Percentiles rank a stretch among this genome's conserved stretches.
phyloP scores from a whole-genome alignment of 2,888 invertebrate genomes.

The Hypolimnas misippus region DNA sequence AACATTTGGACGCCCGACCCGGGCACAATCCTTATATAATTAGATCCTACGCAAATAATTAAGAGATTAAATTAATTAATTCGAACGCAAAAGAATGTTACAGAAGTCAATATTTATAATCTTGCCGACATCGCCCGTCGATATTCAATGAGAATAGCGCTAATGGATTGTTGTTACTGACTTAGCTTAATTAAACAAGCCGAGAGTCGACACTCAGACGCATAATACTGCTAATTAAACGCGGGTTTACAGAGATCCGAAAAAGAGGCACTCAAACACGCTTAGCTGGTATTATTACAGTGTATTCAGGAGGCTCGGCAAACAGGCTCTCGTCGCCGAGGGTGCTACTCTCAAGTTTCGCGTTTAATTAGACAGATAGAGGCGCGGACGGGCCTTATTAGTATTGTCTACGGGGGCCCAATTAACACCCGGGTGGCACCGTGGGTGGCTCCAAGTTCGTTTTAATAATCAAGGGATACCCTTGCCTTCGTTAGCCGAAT shows the following conservation, averaged over 20 bases:
- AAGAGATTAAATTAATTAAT: slow-evolving; percentile 33
- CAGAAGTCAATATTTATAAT: slow-evolving; percentile 29
- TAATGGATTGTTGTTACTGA: slow-evolving; percentile 79
- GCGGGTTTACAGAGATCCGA: slow-evolving; percentile 82
- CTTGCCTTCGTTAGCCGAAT: slow-evolving; percentile 80
- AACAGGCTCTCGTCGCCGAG: slow-evolving; percentile 79
- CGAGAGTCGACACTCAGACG: slow-evolving; percentile 80
- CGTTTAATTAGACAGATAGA: slow-evolving; percentile 84
- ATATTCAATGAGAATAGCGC: slow-evolving; percentile 45
- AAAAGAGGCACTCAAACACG: slow-evolving; percentile 83
- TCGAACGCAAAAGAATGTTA: slow-evolving; percentile 16
- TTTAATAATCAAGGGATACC: slow-evolving; percentile 83
- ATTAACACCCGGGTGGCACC: slow-evolving; percentile 80
- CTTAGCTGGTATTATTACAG: slow-evolving; percentile 84
- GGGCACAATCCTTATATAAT: slow-evolving; percentile 28
- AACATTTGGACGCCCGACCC: slow-evolving; percentile 58
- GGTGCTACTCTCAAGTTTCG: slow-evolving; percentile 84
- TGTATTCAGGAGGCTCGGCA: slow-evolving; percentile 80
- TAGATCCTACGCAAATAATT: slow-evolving; percentile 34
- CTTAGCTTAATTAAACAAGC: slow-evolving; percentile 82
- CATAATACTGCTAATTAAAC: slow-evolving; percentile 83
- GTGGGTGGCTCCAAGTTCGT: slow-evolving; percentile 79
- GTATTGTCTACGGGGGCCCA: slow-evolving; percentile 84
- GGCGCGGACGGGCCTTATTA: slow-evolving; percentile 83
- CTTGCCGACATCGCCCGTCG: slow-evolving; percentile 42